phyloP scores from a whole-genome alignment of 2,888 invertebrate genomes.

The Gymnosoma rotundatum region DNA sequence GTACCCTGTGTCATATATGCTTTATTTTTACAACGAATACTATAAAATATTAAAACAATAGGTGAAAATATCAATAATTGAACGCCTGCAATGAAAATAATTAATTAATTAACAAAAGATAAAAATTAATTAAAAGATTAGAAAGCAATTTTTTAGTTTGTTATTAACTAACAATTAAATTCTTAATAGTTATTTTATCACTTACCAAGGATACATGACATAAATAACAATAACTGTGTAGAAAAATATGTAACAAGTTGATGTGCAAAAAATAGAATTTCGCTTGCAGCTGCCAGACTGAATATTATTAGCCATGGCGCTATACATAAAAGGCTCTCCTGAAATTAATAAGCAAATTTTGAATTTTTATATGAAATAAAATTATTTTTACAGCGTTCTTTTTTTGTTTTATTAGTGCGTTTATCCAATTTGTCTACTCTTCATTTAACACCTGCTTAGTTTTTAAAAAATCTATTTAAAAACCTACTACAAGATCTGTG shows the following conservation, averaged over 20 bases:
- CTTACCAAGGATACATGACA: conserved; percentile 40
- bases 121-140: not conserved
- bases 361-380: not conserved
- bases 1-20: conserved; percentile 8
- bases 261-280: conserved; percentile 44
- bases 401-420: too few relatives aligned
- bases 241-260: conserved; percentile 46
- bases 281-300: conserved; percentile 16
- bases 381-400: too few relatives aligned
- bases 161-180: too few relatives aligned
- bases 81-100: conserved; percentile 34
- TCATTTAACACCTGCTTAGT: too few relatives aligned
- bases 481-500: too few relatives aligned
- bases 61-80: conserved; percentile 54
- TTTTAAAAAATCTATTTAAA: too few relatives aligned
- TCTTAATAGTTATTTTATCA: too few relatives aligned
- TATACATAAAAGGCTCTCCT: conserved; percentile 32
- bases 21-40: conserved; percentile 31
- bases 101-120: not conserved
- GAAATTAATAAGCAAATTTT: conserved; percentile 9
- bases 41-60: conserved; percentile 28
- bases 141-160: too few relatives aligned
- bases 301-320: conserved; percentile 46
- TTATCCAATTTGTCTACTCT: too few relatives aligned
- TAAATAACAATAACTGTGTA: conserved; percentile 34